phyloP scores from a whole-genome alignment of 2,113 vertebrate species.

The Pterophyllum scalare region DNA sequence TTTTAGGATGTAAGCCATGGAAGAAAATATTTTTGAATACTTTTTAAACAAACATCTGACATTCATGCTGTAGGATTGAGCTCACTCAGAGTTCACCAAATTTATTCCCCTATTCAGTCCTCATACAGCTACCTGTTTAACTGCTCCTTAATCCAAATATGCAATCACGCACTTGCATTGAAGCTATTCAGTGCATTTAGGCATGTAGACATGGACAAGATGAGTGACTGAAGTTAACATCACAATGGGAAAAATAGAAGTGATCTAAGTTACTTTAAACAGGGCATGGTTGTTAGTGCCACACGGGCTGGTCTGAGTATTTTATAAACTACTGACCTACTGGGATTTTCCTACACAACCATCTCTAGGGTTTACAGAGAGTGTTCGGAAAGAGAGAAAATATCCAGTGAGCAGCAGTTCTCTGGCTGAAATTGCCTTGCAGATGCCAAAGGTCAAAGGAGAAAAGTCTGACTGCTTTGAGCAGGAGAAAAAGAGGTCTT shows the following conservation, averaged over 20 bases:
- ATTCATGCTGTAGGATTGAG: conserved; percentile 8
- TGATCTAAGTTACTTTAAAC: background rate
- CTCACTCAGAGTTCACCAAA: conserved; percentile 13
- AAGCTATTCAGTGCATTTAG: background rate
- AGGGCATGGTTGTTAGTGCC: background rate
- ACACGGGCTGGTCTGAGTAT: background rate
- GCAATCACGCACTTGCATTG: background rate
- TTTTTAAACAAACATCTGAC: conserved; percentile 27
- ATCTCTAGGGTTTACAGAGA: background rate
- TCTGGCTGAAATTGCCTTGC: background rate
- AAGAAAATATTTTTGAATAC: conserved; percentile 50
- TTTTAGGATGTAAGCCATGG: conserved; percentile 39
- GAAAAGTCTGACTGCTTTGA: background rate
- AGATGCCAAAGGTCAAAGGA: background rate
- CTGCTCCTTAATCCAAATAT: background rate
- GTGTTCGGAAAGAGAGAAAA: background rate
- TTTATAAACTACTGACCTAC: background rate
- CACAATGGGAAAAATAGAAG: background rate
- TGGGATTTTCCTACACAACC: background rate
- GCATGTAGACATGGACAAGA: background rate
- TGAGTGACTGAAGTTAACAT: background rate
- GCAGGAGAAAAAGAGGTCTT: background rate
- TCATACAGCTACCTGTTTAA: background rate
- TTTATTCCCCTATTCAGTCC: conserved; percentile 10
- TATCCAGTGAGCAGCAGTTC: background rate